Evolutionary conservation across 2,797 vertebrate genomes (phyloP).

Genomic region (Rhinatrema bivittatum): DNA sequence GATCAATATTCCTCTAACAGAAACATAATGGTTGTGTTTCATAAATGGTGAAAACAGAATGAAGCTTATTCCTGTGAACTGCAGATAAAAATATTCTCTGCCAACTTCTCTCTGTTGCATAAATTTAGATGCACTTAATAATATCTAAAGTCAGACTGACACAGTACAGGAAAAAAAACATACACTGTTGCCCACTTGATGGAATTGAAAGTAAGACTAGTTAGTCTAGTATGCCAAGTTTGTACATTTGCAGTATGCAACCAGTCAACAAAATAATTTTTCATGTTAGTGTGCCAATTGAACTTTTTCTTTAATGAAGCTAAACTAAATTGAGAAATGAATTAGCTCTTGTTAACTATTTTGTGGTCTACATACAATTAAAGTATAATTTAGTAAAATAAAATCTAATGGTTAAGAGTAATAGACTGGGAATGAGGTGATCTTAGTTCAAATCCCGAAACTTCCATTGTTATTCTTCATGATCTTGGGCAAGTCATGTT

Average conservation of each 20-base stretch:
- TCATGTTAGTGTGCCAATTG: constrained; percentile 24
- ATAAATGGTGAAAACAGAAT: too few relatives aligned
- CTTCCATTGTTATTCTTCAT: too few relatives aligned
- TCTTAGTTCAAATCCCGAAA: too few relatives aligned
- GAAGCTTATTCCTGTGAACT: too few relatives aligned
- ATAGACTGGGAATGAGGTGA: too few relatives aligned
- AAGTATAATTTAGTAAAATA: too few relatives aligned
- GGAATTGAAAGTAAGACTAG: constrained; percentile 2
- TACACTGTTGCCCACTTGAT: constrained; percentile 2
- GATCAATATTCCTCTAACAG: too few relatives aligned
- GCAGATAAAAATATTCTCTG: neutral
- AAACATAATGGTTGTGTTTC: too few relatives aligned
- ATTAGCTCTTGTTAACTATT: too few relatives aligned
- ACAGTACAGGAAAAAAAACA: neutral
- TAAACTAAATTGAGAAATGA: constrained; percentile 13
- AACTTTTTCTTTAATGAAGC: constrained; percentile 16
- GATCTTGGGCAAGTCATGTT: too few relatives aligned
- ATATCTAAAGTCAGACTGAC: constrained; percentile 15
- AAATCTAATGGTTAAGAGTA: too few relatives aligned
- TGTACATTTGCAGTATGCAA: neutral
- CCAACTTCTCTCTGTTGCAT: neutral
- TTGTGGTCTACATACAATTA: too few relatives aligned
- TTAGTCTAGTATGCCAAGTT: constrained; percentile 9
- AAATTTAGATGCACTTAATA: neutral
- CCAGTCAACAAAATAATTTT: constrained; percentile 20